phyloP scores from a whole-genome alignment of 1,140 invertebrate species.

The Sinella curviseta region DNA sequence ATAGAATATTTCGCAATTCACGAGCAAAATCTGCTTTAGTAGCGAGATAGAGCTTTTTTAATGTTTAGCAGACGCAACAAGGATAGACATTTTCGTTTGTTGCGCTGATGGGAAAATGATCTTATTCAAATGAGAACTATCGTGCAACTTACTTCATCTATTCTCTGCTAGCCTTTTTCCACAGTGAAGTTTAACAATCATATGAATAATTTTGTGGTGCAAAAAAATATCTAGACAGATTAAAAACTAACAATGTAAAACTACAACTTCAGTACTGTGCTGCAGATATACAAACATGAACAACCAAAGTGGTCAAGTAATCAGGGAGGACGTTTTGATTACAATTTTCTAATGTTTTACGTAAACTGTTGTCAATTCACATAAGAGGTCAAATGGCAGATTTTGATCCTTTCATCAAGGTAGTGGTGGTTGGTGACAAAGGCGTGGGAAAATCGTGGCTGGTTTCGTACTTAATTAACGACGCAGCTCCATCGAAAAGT shows the following conservation, averaged over 20 bases:
- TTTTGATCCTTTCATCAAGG: constrained; percentile 29
- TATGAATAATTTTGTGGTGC: too few species aligned
- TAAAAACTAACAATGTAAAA: too few species aligned
- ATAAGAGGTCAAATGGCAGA: constrained; percentile 21
- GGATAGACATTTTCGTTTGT: background rate
- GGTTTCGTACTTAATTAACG: constrained; percentile 19
- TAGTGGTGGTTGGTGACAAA: constrained; percentile 30
- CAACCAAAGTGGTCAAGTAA: too few species aligned
- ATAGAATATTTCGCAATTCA: background rate
- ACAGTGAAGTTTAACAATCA: too few species aligned
- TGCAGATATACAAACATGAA: too few species aligned
- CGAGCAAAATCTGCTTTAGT: background rate
- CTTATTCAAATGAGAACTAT: background rate
- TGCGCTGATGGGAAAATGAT: background rate
- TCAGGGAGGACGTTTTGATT: too few species aligned
- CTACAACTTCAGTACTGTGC: too few species aligned
- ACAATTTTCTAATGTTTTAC: too few species aligned
- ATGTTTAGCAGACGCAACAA: background rate
- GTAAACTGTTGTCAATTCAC: too few species aligned
- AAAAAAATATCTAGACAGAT: too few species aligned
- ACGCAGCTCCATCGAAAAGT: background rate
- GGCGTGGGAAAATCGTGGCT: constrained; percentile 31
- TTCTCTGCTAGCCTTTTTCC: too few species aligned
- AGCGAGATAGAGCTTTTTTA: background rate
- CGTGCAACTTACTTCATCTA: background rate